phyloP scores from a whole-genome alignment of 2,888 invertebrate genomes.

The Lypha dubia region DNA sequence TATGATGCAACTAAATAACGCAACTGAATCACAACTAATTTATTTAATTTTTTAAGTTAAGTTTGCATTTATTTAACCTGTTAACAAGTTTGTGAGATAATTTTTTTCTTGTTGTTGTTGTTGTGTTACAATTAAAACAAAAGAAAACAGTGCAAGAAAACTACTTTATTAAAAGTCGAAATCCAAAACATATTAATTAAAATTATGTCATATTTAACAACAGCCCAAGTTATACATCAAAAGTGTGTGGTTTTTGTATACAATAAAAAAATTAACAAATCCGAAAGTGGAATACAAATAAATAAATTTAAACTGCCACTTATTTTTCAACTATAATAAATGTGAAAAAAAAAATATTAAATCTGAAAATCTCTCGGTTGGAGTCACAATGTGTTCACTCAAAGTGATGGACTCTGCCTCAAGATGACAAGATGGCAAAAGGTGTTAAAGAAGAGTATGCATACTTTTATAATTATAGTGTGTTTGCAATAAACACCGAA shows the following conservation, averaged over 20 bases:
- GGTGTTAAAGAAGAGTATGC: slow-evolving; percentile 41
- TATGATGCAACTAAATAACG: not conserved
- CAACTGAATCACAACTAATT: not conserved
- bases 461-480: slow-evolving; percentile 12
- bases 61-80: not conserved
- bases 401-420: slow-evolving; percentile 3
- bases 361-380: not conserved
- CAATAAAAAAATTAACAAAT: slow-evolving; percentile 44
- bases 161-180: slow-evolving; percentile 9
- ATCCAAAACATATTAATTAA: slow-evolving; percentile 10
- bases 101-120: not conserved
- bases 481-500: not conserved
- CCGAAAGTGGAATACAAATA: not conserved
- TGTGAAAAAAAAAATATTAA: not conserved
- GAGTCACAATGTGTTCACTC: slow-evolving; percentile 35
- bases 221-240: not conserved
- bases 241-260: not conserved
- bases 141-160: not conserved
- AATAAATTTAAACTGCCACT: slow-evolving; percentile 33
- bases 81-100: not conserved
- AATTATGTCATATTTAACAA: slow-evolving; percentile 51
- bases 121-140: slow-evolving; percentile 11
- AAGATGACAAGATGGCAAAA: slow-evolving; percentile 15
- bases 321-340: slow-evolving; percentile 4
- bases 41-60: no score